Conservation (phyloP, 2,888 invertebrate species). For the Spisula subtruncata region DNA sequence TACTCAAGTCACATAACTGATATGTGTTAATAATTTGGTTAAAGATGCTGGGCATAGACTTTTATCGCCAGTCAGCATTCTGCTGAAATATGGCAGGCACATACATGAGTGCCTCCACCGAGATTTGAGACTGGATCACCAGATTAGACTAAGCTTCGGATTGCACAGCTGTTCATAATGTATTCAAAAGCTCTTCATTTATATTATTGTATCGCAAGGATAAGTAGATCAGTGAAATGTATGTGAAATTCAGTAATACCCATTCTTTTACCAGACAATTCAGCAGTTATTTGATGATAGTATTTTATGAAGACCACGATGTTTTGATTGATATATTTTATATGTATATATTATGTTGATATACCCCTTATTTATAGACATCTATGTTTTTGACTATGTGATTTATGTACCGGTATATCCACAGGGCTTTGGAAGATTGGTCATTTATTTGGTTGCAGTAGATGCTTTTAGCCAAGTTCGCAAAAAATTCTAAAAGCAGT, state of each 20-base stretch:
- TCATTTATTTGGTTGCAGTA: not conserved
- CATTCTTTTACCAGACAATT: not conserved
- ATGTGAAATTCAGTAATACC: not conserved
- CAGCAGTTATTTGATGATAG: not conserved
- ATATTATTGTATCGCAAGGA: not conserved
- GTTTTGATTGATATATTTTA: constrained; percentile 18
- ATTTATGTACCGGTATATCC: constrained; percentile 32
- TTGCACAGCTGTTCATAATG: not conserved
- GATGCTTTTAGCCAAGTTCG: not conserved
- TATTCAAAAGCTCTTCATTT: not conserved
- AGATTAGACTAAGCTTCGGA: too few species aligned
- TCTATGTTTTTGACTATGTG: constrained; percentile 44
- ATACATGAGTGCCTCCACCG: too few species aligned
- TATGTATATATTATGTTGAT: not conserved
- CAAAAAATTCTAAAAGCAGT: too few species aligned
- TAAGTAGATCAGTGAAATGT: not conserved
- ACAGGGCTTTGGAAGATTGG: not conserved
- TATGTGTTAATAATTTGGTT: too few species aligned
- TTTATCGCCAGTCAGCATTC: too few species aligned
- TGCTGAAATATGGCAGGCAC: too few species aligned
- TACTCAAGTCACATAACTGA: too few species aligned
- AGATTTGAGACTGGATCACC: too few species aligned
- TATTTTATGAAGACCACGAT: not conserved
- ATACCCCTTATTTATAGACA: constrained; percentile 39
- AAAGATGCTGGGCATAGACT: too few species aligned